A percentile compares a stretch with the other conserved stretches of the same genome.
These are phyloP conservation scores for Melipona bicolor DNA, from an alignment of 2,888 invertebrate genomes.

Conservation along the genomic window DNA sequence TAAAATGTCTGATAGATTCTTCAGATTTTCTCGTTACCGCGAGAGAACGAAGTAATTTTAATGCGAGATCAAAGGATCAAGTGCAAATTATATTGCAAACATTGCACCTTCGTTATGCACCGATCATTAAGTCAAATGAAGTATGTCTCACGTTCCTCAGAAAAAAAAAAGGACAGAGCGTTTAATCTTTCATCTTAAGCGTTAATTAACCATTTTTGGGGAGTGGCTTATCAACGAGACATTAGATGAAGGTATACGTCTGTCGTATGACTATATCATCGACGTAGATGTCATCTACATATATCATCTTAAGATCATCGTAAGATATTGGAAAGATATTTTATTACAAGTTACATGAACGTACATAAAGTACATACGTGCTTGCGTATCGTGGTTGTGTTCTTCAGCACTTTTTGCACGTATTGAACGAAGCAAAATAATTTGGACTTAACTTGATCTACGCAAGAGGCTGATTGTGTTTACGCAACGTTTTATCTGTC, in stretches of 20 bases:
- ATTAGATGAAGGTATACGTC: constrained; percentile 30
- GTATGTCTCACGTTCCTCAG: neutral
- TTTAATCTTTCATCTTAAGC: too few relatives aligned
- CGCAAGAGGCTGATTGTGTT: too few relatives aligned
- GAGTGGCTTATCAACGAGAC: constrained; percentile 54
- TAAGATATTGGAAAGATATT: constrained; percentile 27
- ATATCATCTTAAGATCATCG: constrained; percentile 49
- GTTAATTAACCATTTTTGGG: constrained; percentile 32
- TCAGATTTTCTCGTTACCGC: neutral
- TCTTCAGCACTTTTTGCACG: too few relatives aligned
- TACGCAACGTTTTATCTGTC: too few relatives aligned
- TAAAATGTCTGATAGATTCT: neutral
- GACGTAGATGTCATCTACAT: too few relatives aligned
- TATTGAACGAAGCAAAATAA: too few relatives aligned
- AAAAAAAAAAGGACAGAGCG: too few relatives aligned
- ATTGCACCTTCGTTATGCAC: neutral
- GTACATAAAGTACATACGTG: too few relatives aligned
- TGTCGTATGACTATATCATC: neutral
- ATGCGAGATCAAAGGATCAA: neutral
- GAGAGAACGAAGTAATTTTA: neutral
- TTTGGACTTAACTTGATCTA: too few relatives aligned
- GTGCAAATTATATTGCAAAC: neutral
- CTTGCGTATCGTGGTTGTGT: too few relatives aligned
- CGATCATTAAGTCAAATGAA: neutral
- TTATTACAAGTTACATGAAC: too few relatives aligned